Evolutionary conservation across 2,888 invertebrate genomes (phyloP), one percentile per base, ranked within the genome.

Genomic region (Xanthorhoe designata): DNA sequence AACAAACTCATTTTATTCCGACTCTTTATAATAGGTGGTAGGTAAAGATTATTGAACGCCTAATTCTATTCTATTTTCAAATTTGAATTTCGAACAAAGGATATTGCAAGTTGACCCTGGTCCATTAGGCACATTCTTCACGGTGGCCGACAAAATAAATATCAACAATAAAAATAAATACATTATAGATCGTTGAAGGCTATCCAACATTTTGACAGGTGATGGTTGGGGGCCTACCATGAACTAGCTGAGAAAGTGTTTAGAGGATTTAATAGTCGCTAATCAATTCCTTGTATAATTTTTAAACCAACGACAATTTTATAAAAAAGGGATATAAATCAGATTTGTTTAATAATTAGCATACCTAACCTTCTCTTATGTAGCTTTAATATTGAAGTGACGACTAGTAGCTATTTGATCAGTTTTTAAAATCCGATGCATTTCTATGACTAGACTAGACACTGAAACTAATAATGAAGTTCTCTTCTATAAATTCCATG

Each of bases 191-290:
- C 71, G 84, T 86, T 86, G 84, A 87, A 80, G 85, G 83, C 85
- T 82, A 85, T 84, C 79, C 78, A 74, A 76, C 79, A 78, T 80
- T 88, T 83, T 91, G 90, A 91, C 89, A 91, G 89, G 90, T 88
- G 90, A 90, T 80, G 84, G 84, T 86, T 85, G 51, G 42, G 65
- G 50, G 51, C 24, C 17, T 62, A 63, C 62, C 53, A 59, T 38
- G 52, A 62, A 0, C n/a, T 50, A 47, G 6, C 24, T 19, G 19
- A 13, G 47, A 17, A 1, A 13, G 42, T 13, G 42, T 7, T 42
- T 32, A 32, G 32, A 32, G 24, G 24, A 32, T 7, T 7, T 32
- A 7, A 32, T 32, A 32, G 32, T 32, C 7, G 32, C 32, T 32
- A 32, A 32, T 7, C 32, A 32, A 32, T 32, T 32, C 8, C 6